Base-by-base conservation (phyloP, 2,797 vertebrate species). In the Sebastes flavidus region DNA sequence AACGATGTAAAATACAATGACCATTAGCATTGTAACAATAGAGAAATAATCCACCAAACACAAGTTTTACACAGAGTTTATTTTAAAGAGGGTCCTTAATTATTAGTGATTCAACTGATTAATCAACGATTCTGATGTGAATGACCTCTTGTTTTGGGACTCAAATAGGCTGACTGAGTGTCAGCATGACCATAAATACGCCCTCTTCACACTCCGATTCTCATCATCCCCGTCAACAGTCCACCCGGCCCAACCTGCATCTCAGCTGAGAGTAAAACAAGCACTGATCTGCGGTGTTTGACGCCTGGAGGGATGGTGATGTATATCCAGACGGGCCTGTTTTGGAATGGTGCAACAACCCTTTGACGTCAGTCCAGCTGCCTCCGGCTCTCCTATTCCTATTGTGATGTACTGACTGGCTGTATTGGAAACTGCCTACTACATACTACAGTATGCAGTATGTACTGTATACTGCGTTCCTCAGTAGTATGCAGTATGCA, bases 291-390 rank as follows among this genome's bases (percentile, higher is more conserved):
- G 30, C 29, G 54, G 46, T 24, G 24, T 42, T 11, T 60, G 42
- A 27, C 9, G 20, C 36, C 74, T 52, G 46, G 25, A 62, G 79
- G 77, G 32, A 32, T 5, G 25, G 25, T 24, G 38, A n/a, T 49
- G 30, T 67, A 38, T 32, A 81, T 73, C 65, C 8, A 56, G 80
- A 70, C 7, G 2, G 61, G 72, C 77, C 60, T 78, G 90, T 76
- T 86, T 81, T 54, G 65, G 56, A 52, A 16, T 8, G 3, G 8
- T 24, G 69, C 20, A 84, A 20, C 30, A 61, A 13, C 34, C 38
- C 52, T 63, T 59, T 78, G 73, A 82, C 80, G 65, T 86, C 80
- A 79, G 36, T 56, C 12, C 18, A 27, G 75, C 42, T 34, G n/a
- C 66, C 7, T 38, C 36, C 13, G 49, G 38, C 9, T 46, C 65